Conservation (phyloP, 2,113 vertebrate species). For the Plecotus auritus region DNA sequence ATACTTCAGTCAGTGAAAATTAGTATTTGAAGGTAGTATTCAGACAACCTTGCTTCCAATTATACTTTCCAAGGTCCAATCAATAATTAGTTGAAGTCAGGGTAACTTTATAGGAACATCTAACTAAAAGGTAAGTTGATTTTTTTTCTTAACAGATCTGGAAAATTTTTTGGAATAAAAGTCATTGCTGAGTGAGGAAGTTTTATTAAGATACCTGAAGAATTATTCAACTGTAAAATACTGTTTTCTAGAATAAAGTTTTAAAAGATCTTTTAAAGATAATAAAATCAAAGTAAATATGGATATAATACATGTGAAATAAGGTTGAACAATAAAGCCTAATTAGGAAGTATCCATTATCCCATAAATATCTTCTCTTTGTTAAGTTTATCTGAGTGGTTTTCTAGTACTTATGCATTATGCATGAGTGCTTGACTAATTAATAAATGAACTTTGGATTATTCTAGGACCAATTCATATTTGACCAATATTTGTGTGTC, state of each 20-base stretch:
- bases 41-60: constrained; percentile 38
- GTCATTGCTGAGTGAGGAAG: neutral
- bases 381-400: neutral
- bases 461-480: neutral
- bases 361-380: neutral
- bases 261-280: constrained; percentile 21
- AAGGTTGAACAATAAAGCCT: neutral
- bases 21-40: constrained; percentile 14
- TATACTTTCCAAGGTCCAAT: constrained; percentile 45
- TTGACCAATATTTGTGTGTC: neutral
- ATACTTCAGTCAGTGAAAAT: constrained; percentile 42
- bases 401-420: neutral
- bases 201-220: constrained; percentile 44
- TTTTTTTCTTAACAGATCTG: constrained; percentile 14
- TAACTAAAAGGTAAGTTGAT: constrained; percentile 28
- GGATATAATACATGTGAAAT: neutral
- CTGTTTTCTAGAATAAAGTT: neutral
- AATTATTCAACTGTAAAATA: constrained; percentile 20
- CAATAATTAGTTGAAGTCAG: constrained; percentile 23
- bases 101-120: neutral
- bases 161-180: neutral
- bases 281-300: neutral
- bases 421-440: neutral
- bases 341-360: neutral
- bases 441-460: neutral